Evolutionary conservation across 1,140 invertebrate species (phyloP).

Genomic region (Lordiphosa mommai): DNA sequence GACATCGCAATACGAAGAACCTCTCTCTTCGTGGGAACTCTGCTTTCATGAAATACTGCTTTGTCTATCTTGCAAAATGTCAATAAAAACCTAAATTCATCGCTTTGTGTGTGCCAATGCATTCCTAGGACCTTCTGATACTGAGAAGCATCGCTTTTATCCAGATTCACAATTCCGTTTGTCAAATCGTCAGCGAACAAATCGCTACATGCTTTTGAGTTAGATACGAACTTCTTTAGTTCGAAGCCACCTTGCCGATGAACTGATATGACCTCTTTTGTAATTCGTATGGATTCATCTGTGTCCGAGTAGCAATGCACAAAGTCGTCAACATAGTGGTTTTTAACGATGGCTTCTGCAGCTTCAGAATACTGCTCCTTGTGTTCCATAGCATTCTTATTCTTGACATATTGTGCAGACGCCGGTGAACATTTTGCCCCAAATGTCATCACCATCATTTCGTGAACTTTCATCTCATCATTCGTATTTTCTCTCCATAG

Average conservation of each 20-base stretch:
- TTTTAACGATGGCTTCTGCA: background rate
- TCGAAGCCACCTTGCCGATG: too few relatives aligned
- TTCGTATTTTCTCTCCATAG: too few relatives aligned
- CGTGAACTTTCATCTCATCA: background rate
- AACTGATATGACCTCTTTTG: too few relatives aligned
- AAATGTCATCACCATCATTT: too few relatives aligned
- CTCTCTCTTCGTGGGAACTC: too few relatives aligned
- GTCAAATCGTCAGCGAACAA: too few relatives aligned
- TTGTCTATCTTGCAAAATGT: background rate
- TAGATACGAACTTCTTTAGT: too few relatives aligned
- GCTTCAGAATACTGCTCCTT: background rate
- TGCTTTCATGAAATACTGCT: too few relatives aligned
- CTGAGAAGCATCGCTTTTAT: background rate
- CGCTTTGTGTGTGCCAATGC: background rate
- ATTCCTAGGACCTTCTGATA: background rate
- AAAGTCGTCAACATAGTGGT: background rate
- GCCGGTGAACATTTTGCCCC: too few relatives aligned
- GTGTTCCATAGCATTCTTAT: background rate
- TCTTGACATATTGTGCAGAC: background rate
- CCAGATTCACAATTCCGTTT: background rate
- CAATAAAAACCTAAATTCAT: background rate
- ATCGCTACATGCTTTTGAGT: too few relatives aligned
- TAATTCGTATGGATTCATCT: too few relatives aligned
- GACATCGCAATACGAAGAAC: too few relatives aligned
- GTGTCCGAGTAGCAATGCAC: background rate